These are phyloP conservation scores for Merluccius polli DNA, from an alignment of 2,797 vertebrate species.

Conservation along the genomic window DNA sequence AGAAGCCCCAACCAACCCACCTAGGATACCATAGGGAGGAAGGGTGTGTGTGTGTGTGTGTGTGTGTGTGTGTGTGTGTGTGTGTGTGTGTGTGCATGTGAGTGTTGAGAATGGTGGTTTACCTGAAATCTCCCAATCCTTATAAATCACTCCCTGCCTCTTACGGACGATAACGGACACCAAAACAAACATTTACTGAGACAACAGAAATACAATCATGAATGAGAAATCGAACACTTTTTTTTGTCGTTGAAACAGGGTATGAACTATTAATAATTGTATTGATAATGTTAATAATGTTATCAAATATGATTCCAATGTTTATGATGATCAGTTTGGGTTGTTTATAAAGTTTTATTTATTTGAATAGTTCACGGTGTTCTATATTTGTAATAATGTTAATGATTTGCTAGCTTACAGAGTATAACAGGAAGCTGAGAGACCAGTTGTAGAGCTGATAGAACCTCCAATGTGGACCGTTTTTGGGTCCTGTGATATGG, in stretches of 20 bases:
- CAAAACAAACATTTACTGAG: constrained; percentile 68
- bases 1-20: neutral
- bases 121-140: constrained; percentile 60
- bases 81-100: neutral
- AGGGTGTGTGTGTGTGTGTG: neutral
- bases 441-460: constrained; percentile 40
- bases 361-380: constrained; percentile 72
- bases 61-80: neutral
- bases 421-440: constrained; percentile 64
- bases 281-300: constrained; percentile 78
- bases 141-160: constrained; percentile 47
- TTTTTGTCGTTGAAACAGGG: constrained; percentile 80
- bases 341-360: constrained; percentile 67
- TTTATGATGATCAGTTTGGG: constrained; percentile 75
- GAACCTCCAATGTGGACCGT: constrained; percentile 22
- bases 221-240: constrained; percentile 70
- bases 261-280: constrained; percentile 78
- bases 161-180: constrained; percentile 55
- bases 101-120: constrained; percentile 53
- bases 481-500: constrained; percentile 60
- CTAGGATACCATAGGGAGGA: too few relatives aligned
- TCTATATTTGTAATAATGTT: constrained; percentile 76
- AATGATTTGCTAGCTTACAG: constrained; percentile 71
- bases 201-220: constrained; percentile 73
- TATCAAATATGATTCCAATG: constrained; percentile 76